These are phyloP conservation scores for Isotomurus palustris DNA, from an alignment of 2,888 invertebrate species.

Conservation along the genomic window DNA sequence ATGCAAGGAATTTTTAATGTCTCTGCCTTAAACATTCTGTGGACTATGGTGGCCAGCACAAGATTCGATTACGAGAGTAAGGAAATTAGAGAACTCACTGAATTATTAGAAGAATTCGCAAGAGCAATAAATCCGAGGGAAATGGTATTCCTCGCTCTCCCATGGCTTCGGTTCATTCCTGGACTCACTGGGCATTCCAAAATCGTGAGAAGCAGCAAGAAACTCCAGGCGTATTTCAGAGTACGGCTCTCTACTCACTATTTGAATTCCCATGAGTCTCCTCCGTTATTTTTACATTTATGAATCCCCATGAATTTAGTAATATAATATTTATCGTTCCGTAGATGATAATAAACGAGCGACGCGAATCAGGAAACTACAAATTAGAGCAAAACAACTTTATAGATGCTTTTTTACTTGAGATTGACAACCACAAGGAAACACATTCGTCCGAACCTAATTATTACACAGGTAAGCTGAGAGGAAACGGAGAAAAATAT, in stretches of 20 bases:
- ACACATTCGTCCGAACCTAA: constrained; percentile 17
- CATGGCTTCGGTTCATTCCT: constrained; percentile 35
- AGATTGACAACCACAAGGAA: constrained; percentile 30
- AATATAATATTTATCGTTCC: no score
- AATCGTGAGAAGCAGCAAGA: constrained; percentile 18
- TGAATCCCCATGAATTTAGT: no score
- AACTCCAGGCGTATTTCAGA: constrained; percentile 29
- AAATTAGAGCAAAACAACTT: constrained; percentile 34
- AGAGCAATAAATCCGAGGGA: constrained; percentile 26
- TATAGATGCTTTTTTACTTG: constrained; percentile 32
- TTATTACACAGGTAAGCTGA: constrained; percentile 31
- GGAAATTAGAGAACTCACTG: constrained; percentile 25
- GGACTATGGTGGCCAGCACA: constrained; percentile 36
- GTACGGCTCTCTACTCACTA: constrained; percentile 18
- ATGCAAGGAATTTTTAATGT: constrained; percentile 33
- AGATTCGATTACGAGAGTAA: constrained; percentile 29
- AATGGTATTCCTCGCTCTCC: constrained; percentile 30
- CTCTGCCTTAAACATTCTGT: constrained; percentile 33
- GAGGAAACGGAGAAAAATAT: not conserved
- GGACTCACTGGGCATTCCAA: constrained; percentile 14
- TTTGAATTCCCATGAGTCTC: not conserved
- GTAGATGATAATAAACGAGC: constrained; percentile 25
- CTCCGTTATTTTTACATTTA: not conserved
- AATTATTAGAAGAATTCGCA: constrained; percentile 28
- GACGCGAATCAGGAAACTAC: constrained; percentile 16